These are phyloP conservation scores for Riptortus pedestris DNA, from an alignment of 1,140 invertebrate species.

Conservation along the genomic window DNA sequence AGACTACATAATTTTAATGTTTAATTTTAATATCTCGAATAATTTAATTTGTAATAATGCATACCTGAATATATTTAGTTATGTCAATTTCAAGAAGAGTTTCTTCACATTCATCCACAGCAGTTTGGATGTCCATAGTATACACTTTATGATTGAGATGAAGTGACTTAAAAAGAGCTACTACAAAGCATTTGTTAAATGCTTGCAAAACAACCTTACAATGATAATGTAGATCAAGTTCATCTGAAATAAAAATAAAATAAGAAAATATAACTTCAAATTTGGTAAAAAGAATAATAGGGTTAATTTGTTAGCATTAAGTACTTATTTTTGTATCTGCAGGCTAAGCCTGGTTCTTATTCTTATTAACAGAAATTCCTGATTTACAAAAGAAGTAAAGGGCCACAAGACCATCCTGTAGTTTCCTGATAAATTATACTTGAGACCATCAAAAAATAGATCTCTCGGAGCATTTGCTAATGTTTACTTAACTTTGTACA, in stretches of 20 bases:
- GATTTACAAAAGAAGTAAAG: too few relatives aligned
- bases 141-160: constrained; percentile 48
- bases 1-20: background rate
- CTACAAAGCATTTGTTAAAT: constrained; percentile 57
- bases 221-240: constrained; percentile 46
- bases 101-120: constrained; percentile 65
- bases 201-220: constrained; percentile 48
- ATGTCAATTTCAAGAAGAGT: constrained; percentile 59
- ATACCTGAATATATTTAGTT: constrained; percentile 51
- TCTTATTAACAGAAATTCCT: too few relatives aligned
- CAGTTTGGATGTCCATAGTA: constrained; percentile 54
- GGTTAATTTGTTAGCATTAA: too few relatives aligned
- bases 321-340: too few relatives aligned
- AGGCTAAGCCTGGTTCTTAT: too few relatives aligned
- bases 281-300: too few relatives aligned
- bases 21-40: background rate
- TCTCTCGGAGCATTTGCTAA: too few relatives aligned
- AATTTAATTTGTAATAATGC: constrained; percentile 6
- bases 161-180: constrained; percentile 52
- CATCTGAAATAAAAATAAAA: constrained; percentile 35
- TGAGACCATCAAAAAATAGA: too few relatives aligned
- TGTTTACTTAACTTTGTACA: too few relatives aligned
- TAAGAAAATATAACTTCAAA: background rate
- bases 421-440: too few relatives aligned
- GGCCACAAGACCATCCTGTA: too few relatives aligned